Evolutionary conservation across 2,797 vertebrate genomes (phyloP).

Genomic region (Urophycis tenuis): DNA sequence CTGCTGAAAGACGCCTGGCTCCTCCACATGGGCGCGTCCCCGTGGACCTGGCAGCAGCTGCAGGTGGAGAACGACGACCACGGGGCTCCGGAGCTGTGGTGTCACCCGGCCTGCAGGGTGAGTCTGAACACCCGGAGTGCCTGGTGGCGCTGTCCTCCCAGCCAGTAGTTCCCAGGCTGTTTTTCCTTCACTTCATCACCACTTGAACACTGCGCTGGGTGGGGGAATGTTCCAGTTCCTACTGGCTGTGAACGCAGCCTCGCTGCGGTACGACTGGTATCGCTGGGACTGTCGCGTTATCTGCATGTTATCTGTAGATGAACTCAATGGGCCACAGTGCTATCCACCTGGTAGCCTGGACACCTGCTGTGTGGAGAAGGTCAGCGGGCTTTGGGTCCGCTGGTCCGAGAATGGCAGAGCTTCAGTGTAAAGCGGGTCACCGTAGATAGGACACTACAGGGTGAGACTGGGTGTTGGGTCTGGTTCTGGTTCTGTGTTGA

Average conservation of each 20-base stretch:
- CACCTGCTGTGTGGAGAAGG: too few species aligned
- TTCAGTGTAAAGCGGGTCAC: too few species aligned
- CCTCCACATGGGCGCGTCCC: constrained; percentile 78
- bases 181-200: neutral
- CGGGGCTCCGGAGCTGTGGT: constrained; percentile 94
- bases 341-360: too few species aligned
- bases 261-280: too few species aligned
- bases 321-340: too few species aligned
- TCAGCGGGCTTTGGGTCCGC: too few species aligned
- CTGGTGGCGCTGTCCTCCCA: neutral
- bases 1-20: constrained; percentile 97
- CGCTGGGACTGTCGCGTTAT: too few species aligned
- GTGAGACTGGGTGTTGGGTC: too few species aligned
- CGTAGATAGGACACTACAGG: too few species aligned
- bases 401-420: too few species aligned
- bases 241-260: neutral
- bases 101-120: constrained; percentile 94
- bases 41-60: constrained; percentile 93
- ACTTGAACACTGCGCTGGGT: neutral
- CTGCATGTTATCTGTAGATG: too few species aligned
- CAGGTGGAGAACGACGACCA: constrained; percentile 97
- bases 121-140: constrained; percentile 14
- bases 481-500: too few species aligned
- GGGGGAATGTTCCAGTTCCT: neutral
- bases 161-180: neutral